Evolutionary conservation across 2,113 vertebrate species (phyloP).

Genomic region (Cariama cristata): DNA sequence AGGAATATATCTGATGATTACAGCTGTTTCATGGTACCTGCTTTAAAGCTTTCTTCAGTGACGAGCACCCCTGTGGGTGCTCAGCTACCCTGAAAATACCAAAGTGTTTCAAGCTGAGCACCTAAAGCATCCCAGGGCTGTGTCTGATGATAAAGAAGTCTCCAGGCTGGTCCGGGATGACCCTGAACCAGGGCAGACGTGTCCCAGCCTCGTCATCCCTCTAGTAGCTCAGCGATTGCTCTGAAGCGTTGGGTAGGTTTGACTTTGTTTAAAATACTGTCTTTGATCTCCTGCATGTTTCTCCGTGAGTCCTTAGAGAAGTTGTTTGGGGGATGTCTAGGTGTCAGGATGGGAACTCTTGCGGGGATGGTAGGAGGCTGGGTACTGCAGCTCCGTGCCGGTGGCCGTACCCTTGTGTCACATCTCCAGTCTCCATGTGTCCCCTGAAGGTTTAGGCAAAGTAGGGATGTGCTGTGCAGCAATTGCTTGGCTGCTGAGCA

Average conservation of each 20-base stretch:
- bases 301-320: not conserved
- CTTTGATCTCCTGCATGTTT: not conserved
- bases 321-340: too few species aligned
- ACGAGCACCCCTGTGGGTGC: not conserved
- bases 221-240: not conserved
- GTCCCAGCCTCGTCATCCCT: not conserved
- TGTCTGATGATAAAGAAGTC: too few species aligned
- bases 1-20: not conserved
- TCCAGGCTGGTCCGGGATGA: not conserved
- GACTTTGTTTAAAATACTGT: not conserved
- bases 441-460: not conserved
- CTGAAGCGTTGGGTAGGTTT: not conserved
- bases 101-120: fast-evolving
- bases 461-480: not conserved
- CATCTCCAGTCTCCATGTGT: fast-evolving
- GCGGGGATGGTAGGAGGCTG: fast-evolving
- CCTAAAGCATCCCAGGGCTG: fast-evolving
- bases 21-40: not conserved
- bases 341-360: not conserved
- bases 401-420: not conserved
- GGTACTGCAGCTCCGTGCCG: fast-evolving
- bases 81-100: not conserved
- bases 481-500: not conserved
- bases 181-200: fast-evolving
- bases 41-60: not conserved